Evolutionary conservation across 2,797 vertebrate genomes (phyloP).

Genomic region (Coregonus ussuriensis): DNA sequence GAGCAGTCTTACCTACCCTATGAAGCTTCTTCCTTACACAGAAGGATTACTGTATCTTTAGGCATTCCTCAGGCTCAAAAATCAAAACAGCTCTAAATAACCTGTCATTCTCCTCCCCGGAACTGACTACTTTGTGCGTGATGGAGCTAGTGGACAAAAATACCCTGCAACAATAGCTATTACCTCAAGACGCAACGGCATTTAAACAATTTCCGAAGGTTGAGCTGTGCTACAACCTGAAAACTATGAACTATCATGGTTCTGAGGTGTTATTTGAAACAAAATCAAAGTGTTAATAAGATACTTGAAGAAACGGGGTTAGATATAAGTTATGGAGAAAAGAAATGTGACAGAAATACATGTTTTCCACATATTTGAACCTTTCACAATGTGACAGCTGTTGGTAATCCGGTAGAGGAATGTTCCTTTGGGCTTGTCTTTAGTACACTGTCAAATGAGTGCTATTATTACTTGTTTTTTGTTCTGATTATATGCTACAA

Average conservation of each 20-base stretch:
- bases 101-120: constrained; percentile 59
- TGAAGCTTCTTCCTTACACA: constrained; percentile 68
- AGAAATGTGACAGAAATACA: constrained; percentile 20
- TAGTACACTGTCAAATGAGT: constrained; percentile 39
- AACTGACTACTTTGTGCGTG: constrained; percentile 40
- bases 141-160: constrained; percentile 49
- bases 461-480: constrained; percentile 49
- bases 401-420: constrained; percentile 59
- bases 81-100: constrained; percentile 83
- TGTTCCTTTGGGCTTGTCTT: constrained; percentile 42
- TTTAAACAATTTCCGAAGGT: constrained; percentile 31
- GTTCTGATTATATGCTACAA: constrained; percentile 43
- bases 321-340: not conserved
- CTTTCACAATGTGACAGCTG: constrained; percentile 49
- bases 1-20: constrained; percentile 80
- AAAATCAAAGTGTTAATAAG: constrained; percentile 3
- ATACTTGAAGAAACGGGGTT: constrained; percentile 13
- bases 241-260: not conserved
- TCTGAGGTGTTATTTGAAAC: too few species aligned
- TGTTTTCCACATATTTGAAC: constrained; percentile 41
- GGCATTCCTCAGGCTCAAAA: constrained; percentile 77
- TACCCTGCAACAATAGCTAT: constrained; percentile 17
- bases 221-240: not conserved
- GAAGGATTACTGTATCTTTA: constrained; percentile 70
- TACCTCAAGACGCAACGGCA: constrained; percentile 28